Conservation (phyloP, 2,888 invertebrate species). For the Scaptodrosophila latifasciaeformis region DNA sequence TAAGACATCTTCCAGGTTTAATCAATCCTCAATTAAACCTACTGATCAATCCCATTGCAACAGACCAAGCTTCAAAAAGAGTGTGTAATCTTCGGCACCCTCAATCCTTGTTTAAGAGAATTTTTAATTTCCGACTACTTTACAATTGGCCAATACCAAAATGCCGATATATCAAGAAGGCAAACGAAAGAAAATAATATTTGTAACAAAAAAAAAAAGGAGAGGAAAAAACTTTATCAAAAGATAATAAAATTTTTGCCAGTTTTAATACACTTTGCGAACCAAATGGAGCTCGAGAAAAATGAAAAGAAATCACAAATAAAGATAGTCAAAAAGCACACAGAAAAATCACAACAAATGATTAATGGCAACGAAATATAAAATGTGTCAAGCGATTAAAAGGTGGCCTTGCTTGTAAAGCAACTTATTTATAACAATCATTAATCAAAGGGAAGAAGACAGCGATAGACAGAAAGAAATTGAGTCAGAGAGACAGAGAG, state of each 20-base stretch:
- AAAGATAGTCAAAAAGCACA: conserved; percentile 21
- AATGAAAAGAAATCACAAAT: not conserved
- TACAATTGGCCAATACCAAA: too few relatives aligned
- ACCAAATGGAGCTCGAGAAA: not conserved
- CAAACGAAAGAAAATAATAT: not conserved
- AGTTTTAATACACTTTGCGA: too few relatives aligned
- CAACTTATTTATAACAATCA: conserved; percentile 56
- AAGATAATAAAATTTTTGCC: too few relatives aligned
- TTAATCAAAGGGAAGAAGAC: conserved; percentile 60
- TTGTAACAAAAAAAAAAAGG: too few relatives aligned
- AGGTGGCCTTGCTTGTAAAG: conserved; percentile 44
- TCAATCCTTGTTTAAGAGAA: too few relatives aligned
- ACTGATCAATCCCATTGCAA: conserved; percentile 6
- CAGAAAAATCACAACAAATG: conserved; percentile 46
- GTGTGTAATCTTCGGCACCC: too few relatives aligned
- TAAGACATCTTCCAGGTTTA: too few relatives aligned
- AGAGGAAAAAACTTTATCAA: conserved; percentile 1
- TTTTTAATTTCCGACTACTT: too few relatives aligned
- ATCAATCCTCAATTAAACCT: conserved; percentile 8
- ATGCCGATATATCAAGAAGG: too few relatives aligned
- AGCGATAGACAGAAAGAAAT: too few relatives aligned
- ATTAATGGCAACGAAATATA: conserved; percentile 57
- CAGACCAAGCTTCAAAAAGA: not conserved
- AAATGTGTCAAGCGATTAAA: conserved; percentile 62
- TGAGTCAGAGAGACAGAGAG: too few relatives aligned